Evolutionary conservation across 2,888 invertebrate species (phyloP).

Genomic region (Heliconius cydno): DNA sequence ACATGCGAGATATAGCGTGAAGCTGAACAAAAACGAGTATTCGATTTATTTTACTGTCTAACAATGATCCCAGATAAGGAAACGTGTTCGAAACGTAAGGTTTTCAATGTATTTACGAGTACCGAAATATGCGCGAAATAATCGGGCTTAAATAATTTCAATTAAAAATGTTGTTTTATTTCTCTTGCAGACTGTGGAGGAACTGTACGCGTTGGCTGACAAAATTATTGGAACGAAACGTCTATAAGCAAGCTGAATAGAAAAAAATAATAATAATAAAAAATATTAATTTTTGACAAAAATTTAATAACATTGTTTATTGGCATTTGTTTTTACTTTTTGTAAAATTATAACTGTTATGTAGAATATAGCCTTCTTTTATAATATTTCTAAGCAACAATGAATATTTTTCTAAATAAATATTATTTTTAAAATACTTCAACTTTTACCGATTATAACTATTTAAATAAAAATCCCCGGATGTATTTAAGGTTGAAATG

Average conservation of each 20-base stretch:
- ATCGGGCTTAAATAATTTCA: too few relatives aligned
- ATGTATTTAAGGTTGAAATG: constrained; percentile 11
- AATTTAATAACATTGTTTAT: constrained; percentile 15
- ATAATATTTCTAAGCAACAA: constrained; percentile 24
- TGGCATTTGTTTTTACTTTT: neutral
- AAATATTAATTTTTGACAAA: neutral
- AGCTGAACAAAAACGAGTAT: too few relatives aligned
- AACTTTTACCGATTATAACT: neutral
- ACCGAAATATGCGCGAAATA: too few relatives aligned
- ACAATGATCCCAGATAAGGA: too few relatives aligned
- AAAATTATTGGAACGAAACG: constrained; percentile 84
- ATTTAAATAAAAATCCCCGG: neutral
- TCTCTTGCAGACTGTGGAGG: constrained; percentile 86
- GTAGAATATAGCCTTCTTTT: constrained; percentile 3
- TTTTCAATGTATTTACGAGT: too few relatives aligned
- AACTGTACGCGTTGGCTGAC: constrained; percentile 86
- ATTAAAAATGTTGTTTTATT: constrained; percentile 31
- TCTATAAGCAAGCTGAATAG: constrained; percentile 52
- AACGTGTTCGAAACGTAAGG: too few relatives aligned
- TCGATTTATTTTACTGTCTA: too few relatives aligned
- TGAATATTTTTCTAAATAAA: constrained; percentile 25
- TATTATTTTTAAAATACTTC: neutral
- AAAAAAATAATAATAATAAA: constrained; percentile 26
- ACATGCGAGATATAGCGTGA: too few relatives aligned
- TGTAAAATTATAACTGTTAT: constrained; percentile 1